Evolutionary conservation across 37 sponge, comb jelly and placozoan genomes (phyloP), one percentile per base, ranked within the genome.

Genomic region (Spongilla lacustris): DNA sequence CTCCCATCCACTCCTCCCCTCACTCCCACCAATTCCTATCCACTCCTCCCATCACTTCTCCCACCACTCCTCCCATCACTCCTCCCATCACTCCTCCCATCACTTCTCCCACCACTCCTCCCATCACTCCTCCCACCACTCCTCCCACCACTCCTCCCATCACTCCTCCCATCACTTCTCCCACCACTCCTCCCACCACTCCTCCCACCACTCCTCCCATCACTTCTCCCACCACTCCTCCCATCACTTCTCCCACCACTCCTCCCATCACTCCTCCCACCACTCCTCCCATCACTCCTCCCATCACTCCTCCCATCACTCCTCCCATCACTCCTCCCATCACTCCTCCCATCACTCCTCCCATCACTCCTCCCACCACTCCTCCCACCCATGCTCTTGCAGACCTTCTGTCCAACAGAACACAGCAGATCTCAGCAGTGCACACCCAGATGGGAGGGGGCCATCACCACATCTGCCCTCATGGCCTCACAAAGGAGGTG

Each of bases 401-500:
- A 83, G 77, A 82, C 36, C 73, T 72, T 37, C 71, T 71, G 29
- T 46, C 78, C 12, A 35, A 68, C 35, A 72, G 73, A 31, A 17
- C 23, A 24, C 6, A 50, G 8, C 31, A 21, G 29, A 75, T 79
- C n/a, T 38, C 81, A n/a, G 66, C 50, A 34, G 72, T 73, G 25
- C 80, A 78, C 50, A 69, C 34, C 9, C 32, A 33, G 50, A 31
- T 87, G 74, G 50, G 35, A 25, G 66, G 38, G 8, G 75, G 11
- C 23, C 41, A 8, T 58, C 58, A 8, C 58, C 38, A 88, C 41
- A 69, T 33, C 30, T 88, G 89, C 76, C 89, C 89, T 29, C 89
- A 88, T 28, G 78, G 84, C 19, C 88, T 75, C 68, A 22, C 50
- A 23, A 72, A 71, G 80, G 58, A 58, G 58, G 6, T 6, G 6